Base-by-base conservation (phyloP, 2,888 invertebrate genomes). In the Orthonevra nobilis region DNA sequence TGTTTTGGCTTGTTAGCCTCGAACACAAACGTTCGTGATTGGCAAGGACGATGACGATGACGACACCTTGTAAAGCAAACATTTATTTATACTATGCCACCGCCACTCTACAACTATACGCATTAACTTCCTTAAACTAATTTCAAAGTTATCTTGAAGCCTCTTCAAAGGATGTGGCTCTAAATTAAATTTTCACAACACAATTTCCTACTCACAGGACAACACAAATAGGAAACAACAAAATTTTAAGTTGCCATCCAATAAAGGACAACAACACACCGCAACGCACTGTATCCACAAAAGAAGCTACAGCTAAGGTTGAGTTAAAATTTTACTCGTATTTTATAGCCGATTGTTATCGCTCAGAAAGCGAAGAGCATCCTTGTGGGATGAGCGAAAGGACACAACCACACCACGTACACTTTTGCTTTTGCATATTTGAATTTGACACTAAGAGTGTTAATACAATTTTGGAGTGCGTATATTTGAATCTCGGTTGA, bases 371-470 rank as follows among this genome's bases (percentile, higher is more conserved):
- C 42, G 50, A 30, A 66, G 44, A 66, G 3, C 48, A 28, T 42
- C 32, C 54, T 61, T 46, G 17, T n/a, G 63, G 9, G 38, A 12
- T n/a, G 3, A 23, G 40, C 19, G 20, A 34, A 68, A 68, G 36
- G 14, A 34, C 56, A 75, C 48, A 70, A 58, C 36, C 26, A 6
- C 28, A 19, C 50, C 19, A 44, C 60, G 61, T 69, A 46, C 77
- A 23, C n/a, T n/a, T n/a, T n/a, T n/a, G n/a, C n/a, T 60, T 72
- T 77, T 72, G 72, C 63, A 72, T 77, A 64, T 64, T 77, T 72
- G 77, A 77, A 77, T 77, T 72, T 72, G 77, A 77, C 77, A 72
- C 77, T 64, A 60, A 60, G 72, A 72, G 77, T 77, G 77, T 66
- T 77, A 77, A 72, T 72, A 77, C 64, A 72, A 77, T 77, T 77